Conservation (phyloP, 2,797 vertebrate genomes). For the Pangasius krempfi region DNA sequence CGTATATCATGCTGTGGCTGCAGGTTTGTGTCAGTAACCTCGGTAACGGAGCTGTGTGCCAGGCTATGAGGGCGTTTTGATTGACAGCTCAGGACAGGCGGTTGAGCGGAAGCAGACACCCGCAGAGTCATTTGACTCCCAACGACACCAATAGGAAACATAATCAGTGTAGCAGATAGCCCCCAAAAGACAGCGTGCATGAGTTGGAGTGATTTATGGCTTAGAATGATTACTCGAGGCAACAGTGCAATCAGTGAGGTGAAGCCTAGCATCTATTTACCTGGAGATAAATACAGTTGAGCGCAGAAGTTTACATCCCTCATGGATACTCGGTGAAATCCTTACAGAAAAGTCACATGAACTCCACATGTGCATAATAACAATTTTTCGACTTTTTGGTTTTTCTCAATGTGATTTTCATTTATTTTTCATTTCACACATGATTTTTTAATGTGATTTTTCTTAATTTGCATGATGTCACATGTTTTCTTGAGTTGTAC, state of each 20-base stretch:
- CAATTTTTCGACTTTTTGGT: neutral
- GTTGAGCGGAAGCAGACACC: constrained; percentile 36
- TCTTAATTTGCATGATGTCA: neutral
- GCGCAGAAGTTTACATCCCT: neutral
- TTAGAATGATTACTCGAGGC: constrained; percentile 33
- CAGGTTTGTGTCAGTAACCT: constrained; percentile 52
- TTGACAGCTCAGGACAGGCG: constrained; percentile 48
- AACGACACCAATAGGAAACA: constrained; percentile 52
- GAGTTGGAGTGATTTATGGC: constrained; percentile 52
- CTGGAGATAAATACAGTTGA: constrained; percentile 26
- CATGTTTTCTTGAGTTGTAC: no score
- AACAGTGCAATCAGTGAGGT: constrained; percentile 44
- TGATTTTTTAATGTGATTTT: no score
- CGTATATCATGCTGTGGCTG: constrained; percentile 20
- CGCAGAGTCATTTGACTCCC: constrained; percentile 39
- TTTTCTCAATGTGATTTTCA: neutral
- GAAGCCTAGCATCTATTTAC: constrained; percentile 24
- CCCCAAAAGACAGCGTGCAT: constrained; percentile 49
- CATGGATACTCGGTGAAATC: neutral
- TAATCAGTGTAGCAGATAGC: constrained; percentile 48
- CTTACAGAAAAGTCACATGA: neutral
- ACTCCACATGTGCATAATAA: neutral
- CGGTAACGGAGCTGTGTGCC: constrained; percentile 33
- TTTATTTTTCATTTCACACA: neutral
- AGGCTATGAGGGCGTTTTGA: constrained; percentile 37